Percentiles rank a stretch among this genome's conserved stretches.
These are phyloP conservation scores for Oscheius sp. DNA, from an alignment of 2,888 invertebrate genomes.

Conservation along the genomic window DNA sequence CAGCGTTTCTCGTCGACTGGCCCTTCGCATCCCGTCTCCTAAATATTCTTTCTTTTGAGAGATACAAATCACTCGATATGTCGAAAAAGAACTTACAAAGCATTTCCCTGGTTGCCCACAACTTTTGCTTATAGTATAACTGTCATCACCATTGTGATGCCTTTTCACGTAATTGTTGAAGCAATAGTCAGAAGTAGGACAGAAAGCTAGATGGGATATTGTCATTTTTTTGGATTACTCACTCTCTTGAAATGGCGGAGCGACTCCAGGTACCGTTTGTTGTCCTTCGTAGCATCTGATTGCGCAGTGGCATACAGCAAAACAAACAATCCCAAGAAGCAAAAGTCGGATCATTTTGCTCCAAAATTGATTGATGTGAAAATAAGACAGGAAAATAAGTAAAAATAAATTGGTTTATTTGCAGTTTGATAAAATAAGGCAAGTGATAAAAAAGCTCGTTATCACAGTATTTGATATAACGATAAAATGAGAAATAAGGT, in stretches of 20 bases:
- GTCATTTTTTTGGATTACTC: not conserved
- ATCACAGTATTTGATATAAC: constrained; percentile 24
- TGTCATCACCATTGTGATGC: constrained; percentile 51
- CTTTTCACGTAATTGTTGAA: constrained; percentile 53
- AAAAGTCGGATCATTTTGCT: constrained; percentile 14
- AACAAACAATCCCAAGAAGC: not conserved
- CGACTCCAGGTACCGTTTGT: constrained; percentile 17
- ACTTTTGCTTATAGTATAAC: constrained; percentile 51
- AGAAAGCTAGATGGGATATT: constrained; percentile 41
- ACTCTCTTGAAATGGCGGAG: constrained; percentile 20
- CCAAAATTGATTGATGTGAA: not conserved
- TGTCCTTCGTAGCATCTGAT: constrained; percentile 36
- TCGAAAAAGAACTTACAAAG: constrained; percentile 43
- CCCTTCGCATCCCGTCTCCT: constrained; percentile 58
- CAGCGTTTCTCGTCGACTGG: constrained; percentile 51
- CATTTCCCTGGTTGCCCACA: constrained; percentile 57
- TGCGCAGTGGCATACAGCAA: not conserved
- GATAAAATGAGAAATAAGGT: constrained; percentile 13
- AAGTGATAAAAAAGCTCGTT: constrained; percentile 6
- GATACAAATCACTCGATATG: not conserved
- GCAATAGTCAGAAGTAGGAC: constrained; percentile 52
- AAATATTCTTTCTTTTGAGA: not conserved
- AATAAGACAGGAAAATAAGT: not conserved
- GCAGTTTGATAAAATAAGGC: constrained; percentile 9
- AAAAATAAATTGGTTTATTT: not conserved